phyloP scores from a whole-genome alignment of 2,888 invertebrate species.

The Yponomeuta evonymella region DNA sequence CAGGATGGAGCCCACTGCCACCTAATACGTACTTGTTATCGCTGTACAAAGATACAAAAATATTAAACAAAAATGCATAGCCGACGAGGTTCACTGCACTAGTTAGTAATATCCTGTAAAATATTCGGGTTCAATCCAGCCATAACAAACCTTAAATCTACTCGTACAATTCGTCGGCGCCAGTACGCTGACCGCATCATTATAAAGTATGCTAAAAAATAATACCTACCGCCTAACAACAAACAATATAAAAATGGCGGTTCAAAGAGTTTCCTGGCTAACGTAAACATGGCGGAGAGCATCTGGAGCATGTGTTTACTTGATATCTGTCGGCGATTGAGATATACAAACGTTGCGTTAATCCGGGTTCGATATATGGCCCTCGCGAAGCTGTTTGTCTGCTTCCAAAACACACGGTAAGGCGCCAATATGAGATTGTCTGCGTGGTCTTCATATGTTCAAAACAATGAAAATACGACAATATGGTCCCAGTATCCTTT shows the following conservation, averaged over 20 bases:
- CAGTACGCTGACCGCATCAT: background rate
- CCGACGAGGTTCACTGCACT: too few relatives aligned
- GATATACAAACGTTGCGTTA: background rate
- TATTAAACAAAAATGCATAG: too few relatives aligned
- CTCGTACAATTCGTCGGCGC: background rate
- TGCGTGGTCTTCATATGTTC: too few relatives aligned
- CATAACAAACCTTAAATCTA: background rate
- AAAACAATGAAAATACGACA: too few relatives aligned
- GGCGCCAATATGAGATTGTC: too few relatives aligned
- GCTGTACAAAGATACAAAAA: too few relatives aligned
- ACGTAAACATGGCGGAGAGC: background rate
- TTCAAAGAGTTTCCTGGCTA: background rate
- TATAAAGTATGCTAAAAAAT: background rate
- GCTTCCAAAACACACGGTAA: too few relatives aligned
- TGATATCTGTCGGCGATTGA: background rate
- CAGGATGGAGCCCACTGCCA: too few relatives aligned
- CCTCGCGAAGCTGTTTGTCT: too few relatives aligned
- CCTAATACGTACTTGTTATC: too few relatives aligned
- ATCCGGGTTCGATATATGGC: background rate
- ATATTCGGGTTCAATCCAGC: background rate
- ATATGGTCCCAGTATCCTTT: too few relatives aligned
- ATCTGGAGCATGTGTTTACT: background rate
- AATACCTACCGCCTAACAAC: background rate
- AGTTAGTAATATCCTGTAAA: too few relatives aligned
- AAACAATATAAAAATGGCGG: background rate